A percentile compares a stretch with the other conserved stretches of the same genome.
phyloP scores from a whole-genome alignment of 2,888 invertebrate species.

The Seira sanloemensis region DNA sequence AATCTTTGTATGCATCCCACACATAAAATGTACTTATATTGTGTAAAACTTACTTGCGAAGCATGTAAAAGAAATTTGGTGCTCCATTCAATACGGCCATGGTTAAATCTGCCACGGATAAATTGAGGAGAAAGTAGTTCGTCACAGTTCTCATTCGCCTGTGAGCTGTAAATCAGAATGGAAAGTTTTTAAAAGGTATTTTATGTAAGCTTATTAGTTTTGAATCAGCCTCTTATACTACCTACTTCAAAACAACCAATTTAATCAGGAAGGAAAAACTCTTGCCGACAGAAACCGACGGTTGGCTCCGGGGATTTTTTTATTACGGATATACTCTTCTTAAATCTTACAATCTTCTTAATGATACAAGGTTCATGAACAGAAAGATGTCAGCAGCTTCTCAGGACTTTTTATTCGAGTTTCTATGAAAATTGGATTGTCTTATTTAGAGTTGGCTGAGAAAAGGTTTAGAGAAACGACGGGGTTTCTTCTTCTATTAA shows the following conservation, averaged over 20 bases:
- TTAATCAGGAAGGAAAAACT: not conserved
- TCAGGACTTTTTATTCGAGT: too few species aligned
- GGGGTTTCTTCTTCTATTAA: too few species aligned
- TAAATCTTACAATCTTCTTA: too few species aligned
- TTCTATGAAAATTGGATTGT: too few species aligned
- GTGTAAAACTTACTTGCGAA: conserved; percentile 76
- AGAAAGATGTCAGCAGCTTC: too few species aligned
- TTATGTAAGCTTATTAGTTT: not conserved
- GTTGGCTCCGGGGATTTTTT: not conserved
- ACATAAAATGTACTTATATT: too few species aligned
- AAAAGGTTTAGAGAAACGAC: too few species aligned
- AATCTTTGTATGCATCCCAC: conserved; percentile 3
- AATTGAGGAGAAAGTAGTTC: conserved; percentile 90
- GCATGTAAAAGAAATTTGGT: conserved; percentile 93
- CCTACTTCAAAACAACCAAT: too few species aligned
- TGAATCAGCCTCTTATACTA: too few species aligned
- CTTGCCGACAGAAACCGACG: not conserved
- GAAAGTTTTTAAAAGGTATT: conserved; percentile 1
- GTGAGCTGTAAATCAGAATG: conserved; percentile 81
- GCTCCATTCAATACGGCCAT: conserved; percentile 92
- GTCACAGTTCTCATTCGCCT: conserved; percentile 91
- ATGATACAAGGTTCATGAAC: too few species aligned
- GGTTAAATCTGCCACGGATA: conserved; percentile 90
- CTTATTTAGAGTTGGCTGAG: too few species aligned
- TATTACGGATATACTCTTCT: not conserved